A percentile compares a stretch with the other conserved stretches of the same genome.
These are phyloP conservation scores for Eledona agricola DNA, from an alignment of 2,888 invertebrate species.

Conservation along the genomic window DNA sequence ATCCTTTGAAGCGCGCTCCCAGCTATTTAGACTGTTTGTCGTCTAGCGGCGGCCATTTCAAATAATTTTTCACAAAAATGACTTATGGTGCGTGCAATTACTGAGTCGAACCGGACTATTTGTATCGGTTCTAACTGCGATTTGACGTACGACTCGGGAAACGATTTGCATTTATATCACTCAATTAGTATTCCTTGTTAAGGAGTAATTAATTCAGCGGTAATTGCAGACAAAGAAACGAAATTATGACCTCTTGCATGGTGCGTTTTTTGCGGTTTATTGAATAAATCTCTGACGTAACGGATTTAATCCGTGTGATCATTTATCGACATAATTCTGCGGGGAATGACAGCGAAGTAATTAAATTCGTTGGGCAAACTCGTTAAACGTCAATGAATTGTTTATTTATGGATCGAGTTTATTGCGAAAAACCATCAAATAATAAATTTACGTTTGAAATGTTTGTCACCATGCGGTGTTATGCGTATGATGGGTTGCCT, in stretches of 20 bases:
- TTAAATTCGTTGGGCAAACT: no score
- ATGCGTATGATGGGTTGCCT: no score
- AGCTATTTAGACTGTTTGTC: constrained; percentile 16
- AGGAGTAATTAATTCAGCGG: constrained; percentile 19
- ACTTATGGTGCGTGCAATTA: constrained; percentile 14
- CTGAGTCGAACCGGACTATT: constrained; percentile 1
- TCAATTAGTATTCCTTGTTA: constrained; percentile 23
- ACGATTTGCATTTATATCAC: constrained; percentile 27
- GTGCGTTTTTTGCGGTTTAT: constrained; percentile 2
- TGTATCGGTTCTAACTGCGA: constrained; percentile 2
- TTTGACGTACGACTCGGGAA: constrained; percentile 22
- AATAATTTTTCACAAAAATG: constrained; percentile 16
- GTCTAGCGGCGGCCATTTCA: constrained; percentile 9
- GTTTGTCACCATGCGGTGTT: no score
- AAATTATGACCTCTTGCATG: constrained; percentile 10
- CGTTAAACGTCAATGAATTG: no score
- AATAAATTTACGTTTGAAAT: no score
- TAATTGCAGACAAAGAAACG: constrained; percentile 16
- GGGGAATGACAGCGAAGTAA: no score
- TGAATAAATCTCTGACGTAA: neutral
- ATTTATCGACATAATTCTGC: no score
- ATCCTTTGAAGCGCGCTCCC: constrained; percentile 20
- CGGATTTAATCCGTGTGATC: no score
- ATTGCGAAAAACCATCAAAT: no score
- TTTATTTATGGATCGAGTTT: no score